A percentile compares a stretch with the other conserved stretches of the same genome.
phyloP scores from a whole-genome alignment of 2,888 invertebrate genomes.

The Dorcus hopei region DNA sequence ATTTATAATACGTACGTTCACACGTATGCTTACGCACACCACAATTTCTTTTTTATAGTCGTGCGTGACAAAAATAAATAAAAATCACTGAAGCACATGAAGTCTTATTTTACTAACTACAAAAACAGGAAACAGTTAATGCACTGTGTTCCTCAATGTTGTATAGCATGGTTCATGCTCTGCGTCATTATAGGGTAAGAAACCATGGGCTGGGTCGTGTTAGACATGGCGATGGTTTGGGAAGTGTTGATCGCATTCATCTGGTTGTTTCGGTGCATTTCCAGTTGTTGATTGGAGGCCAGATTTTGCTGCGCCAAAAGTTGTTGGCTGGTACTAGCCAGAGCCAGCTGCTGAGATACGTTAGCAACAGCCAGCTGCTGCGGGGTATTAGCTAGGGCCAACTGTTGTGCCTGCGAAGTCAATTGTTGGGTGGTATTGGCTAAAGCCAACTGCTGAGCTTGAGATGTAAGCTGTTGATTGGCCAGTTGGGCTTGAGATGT shows the following conservation, averaged over 20 bases:
- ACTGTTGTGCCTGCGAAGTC: constrained; percentile 38
- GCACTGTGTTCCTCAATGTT: constrained; percentile 14
- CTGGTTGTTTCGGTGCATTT: constrained; percentile 42
- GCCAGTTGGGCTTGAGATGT: constrained; percentile 28
- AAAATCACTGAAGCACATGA: no score
- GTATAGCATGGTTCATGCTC: constrained; percentile 46
- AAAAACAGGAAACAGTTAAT: neutral
- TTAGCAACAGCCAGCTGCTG: constrained; percentile 40
- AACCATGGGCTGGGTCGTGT: constrained; percentile 60
- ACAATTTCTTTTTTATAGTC: no score
- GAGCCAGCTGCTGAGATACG: constrained; percentile 40
- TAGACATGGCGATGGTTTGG: constrained; percentile 58
- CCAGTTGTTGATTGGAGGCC: constrained; percentile 39
- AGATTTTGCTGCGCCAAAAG: constrained; percentile 42
- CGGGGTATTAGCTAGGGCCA: constrained; percentile 38
- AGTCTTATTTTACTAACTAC: no score
- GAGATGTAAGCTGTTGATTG: constrained; percentile 32
- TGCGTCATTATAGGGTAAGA: constrained; percentile 68
- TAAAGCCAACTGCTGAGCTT: constrained; percentile 29
- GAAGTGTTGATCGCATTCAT: constrained; percentile 51
- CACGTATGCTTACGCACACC: no score
- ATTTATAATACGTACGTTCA: no score
- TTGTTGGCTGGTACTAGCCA: constrained; percentile 37
- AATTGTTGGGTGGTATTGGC: constrained; percentile 34
- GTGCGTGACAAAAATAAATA: no score